Base-by-base conservation (phyloP, 2,797 vertebrate species). In the Pantherophis alleghaniensis region DNA sequence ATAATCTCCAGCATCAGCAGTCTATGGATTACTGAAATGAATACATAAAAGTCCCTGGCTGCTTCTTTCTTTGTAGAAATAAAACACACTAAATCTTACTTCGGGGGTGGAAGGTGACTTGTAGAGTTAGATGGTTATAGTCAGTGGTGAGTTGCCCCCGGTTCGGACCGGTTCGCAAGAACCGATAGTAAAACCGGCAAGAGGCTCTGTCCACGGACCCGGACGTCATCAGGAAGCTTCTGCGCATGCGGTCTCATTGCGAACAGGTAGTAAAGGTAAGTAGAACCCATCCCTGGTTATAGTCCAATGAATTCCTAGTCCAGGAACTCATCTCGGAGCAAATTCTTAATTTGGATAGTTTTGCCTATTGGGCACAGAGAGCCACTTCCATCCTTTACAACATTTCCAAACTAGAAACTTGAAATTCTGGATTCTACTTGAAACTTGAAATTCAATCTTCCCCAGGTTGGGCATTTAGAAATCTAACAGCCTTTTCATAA, bases 201-300 rank as follows among this genome's bases (percentile, higher is more conserved):
- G 47, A 51, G 47, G 47, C 47, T 51, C 47, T 6, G 6, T 51
- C 7, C 47, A 51, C 47, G 0, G 47, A 51, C 47, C 6, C 1
- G 47, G 47, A 51, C 47, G 6, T 51, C 47, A 51, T 51, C 47
- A 51, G 47, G 47, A 51, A 51, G 47, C 47, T 7, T 51, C 47
- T 1, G 1, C 47, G 47, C 47, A 51, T 51, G 6, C 0, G 47
- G 5, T 1, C 47, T 0, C 47, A 6, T 47, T 47, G 47, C 7
- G 47, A 51, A 51, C 47, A 51, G 47, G 1, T 51, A 51, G 47
- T 51, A 51, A 51, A 51, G 47, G 47, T 51, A 51, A 51, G 7
- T 51, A 51, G 47, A 51, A 51, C 47, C 47, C 47, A 51, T 1
- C 47, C 47, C 47, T 42, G 9, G 18, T 22, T 42, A 79, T 79